Base-by-base conservation (phyloP, 37 sponge, comb jelly and placozoan species). In the Bolinopsis microptera region DNA sequence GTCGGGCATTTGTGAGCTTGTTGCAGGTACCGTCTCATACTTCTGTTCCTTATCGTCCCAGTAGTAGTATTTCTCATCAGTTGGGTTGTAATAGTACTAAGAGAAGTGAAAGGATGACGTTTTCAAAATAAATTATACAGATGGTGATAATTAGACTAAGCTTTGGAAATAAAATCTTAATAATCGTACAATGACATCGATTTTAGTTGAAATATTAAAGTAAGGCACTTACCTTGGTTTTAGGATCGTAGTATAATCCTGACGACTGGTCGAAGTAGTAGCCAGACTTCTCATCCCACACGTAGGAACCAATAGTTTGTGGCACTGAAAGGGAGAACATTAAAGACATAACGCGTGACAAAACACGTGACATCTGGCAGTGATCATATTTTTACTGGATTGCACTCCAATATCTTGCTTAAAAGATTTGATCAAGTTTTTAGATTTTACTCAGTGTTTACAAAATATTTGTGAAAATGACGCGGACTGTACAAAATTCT, bases 181-280 rank as follows among this genome's bases (percentile, higher is more conserved):
- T n/a, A n/a, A n/a, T n/a, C n/a, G n/a, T n/a, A n/a, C n/a, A n/a
- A n/a, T n/a, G n/a, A n/a, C n/a, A n/a, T n/a, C n/a, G n/a, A n/a
- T n/a, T n/a, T n/a, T n/a, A 31, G 0, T 1, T 8, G 8, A n/a
- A 26, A 69, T 27, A 93, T 30, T 30, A 3, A n/a, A 30, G 34
- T 16, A 16, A 48, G 61, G 5, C 5, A n/a, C 69, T 3, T 41
- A 97, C 98, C 94, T 96, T 94, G 35, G 98, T 95, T 32, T 96
- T 96, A 8, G 97, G 96, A 77, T 98, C 99, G 93, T 97, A 97
- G 94, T 98, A 97, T 33, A 98, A 94, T 70, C 95, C 95, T 28
- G 83, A 70, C 13, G 39, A 18, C 38, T 93, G 70, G 38, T 69
- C 72, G 93, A 39, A 41, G 90, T 86, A 86, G 48, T 86, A 86